Evolutionary conservation across 2,113 vertebrate genomes (phyloP), one percentile per base, ranked within the genome.

Genomic region (Todiramphus saurophagus): DNA sequence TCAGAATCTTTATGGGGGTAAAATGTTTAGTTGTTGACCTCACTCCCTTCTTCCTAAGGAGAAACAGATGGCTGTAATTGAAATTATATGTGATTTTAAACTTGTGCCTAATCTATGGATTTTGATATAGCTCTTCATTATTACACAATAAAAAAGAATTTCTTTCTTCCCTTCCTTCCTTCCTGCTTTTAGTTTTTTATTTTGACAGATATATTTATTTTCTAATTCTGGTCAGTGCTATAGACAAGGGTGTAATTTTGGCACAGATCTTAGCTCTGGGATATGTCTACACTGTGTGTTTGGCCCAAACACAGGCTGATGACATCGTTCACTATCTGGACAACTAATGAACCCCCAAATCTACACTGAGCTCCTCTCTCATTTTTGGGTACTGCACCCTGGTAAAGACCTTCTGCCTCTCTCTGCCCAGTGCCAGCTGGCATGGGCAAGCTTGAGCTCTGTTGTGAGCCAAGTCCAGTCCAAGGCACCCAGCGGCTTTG

Each of bases 1-100:
- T 39, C 81, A 78, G 72, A 96, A 82, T 95, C 84, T 89, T 86
- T 83, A 93, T 21, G 59, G 81, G 15, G 93, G 39, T 78, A 76
- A 94, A 93, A 94, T 56, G 62, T 89, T 93, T 83, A 83, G 73
- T 28, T 94, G 80, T 93, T 94, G 96, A 95, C 89, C 89, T 95
- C 74, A 80, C 80, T 89, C 87, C 80, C 72, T 90, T 94, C 51
- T 83, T 96, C 62, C 93, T 85, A 88, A 95, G 90, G 85, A 94
- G 96, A 97, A 95, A 96, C 95, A 97, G 95, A 95, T 97, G 96
- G 64, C 58, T 89, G 70, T 94, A 95, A 96, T 76, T 94, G 91
- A 97, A 96, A 94, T 92, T 82, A 91, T 80, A 91, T 91, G 78
- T 94, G 93, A 90, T 90, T 94, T 92, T 92, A 79, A 96, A 79